Evolutionary conservation across 2,113 vertebrate genomes (phyloP), one percentile per base, ranked within the genome.

Genomic region (Periophthalmodon schlosseri): DNA sequence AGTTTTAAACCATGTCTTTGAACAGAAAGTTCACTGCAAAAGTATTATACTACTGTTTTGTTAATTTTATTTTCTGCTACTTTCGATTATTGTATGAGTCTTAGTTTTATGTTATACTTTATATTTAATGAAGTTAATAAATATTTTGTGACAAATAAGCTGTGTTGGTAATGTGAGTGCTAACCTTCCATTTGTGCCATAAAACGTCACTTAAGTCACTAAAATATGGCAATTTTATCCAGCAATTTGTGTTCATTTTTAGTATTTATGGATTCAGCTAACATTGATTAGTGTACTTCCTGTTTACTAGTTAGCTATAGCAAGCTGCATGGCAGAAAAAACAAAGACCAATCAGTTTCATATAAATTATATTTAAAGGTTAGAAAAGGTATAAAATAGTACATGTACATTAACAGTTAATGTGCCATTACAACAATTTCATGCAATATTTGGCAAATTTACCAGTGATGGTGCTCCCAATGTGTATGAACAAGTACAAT

Each of bases 361-460:
- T 58, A 58, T 83, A 77, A 76, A 82, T 76, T 70, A 76, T 73
- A 82, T 79, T 79, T 79, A 72, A 16, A 65, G 52, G 10, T 71
- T 77, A 77, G 70, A 84, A 84, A 86, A 80, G 54, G 20, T 56
- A 57, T 78, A 61, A 18, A 39, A 44, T 67, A 57, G n/a, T 72
- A 20, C 72, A 64, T 66, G 50, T n/a, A 23, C 7, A 70, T 11
- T 49, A 66, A 82, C 69, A 78, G 69, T 76, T 49, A 12, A 14
- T 47, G 39, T 58, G 56, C 39, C 71, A 6, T 33, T 69, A 73
- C 28, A 81, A 57, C 21, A 56, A 5, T 14, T 68, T 81, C 14
- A 52, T 73, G 68, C 13, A 84, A 67, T 74, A 77, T 66, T 78
- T 78, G 84, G 70, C 66, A 73, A 64, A 69, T 73, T 78, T 6